Percentiles rank a stretch among this genome's conserved stretches.
These are phyloP conservation scores for Rhinogobio ventralis DNA, from an alignment of 2,797 vertebrate species.

Conservation along the genomic window DNA sequence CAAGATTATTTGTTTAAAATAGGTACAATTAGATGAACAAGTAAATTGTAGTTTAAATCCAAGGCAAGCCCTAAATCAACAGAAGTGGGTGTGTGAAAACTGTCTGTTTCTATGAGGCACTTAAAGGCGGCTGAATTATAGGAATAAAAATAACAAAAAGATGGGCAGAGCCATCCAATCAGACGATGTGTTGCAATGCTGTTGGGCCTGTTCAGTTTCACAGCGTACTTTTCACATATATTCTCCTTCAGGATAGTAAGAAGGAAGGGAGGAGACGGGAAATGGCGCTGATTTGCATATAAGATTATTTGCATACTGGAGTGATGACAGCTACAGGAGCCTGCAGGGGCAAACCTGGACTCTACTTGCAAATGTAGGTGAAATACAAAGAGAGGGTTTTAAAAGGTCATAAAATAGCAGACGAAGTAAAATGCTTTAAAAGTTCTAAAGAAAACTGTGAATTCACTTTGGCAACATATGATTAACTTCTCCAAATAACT, in stretches of 20 bases:
- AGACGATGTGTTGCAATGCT: conserved; percentile 37
- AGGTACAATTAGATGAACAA: not conserved
- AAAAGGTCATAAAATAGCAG: not conserved
- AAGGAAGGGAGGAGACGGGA: not conserved
- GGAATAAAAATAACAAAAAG: not conserved
- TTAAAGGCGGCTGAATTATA: not conserved
- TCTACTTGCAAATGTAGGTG: not conserved
- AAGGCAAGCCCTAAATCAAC: not conserved
- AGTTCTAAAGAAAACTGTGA: not conserved
- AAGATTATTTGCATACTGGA: conserved; percentile 74
- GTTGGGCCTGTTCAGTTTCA: conserved; percentile 56
- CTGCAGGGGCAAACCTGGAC: conserved; percentile 27
- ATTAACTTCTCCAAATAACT: conserved; percentile 7
- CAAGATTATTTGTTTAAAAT: not conserved
- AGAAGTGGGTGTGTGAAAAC: not conserved
- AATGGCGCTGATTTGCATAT: conserved; percentile 60
- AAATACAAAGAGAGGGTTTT: not conserved
- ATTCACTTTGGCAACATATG: not conserved
- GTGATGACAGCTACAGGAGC: conserved; percentile 9
- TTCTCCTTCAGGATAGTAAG: conserved; percentile 11
- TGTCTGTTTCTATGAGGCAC: too few relatives aligned
- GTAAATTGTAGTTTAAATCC: not conserved
- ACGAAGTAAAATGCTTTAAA: not conserved
- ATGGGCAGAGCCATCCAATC: not conserved
- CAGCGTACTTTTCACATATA: not conserved